Evolutionary conservation across 2,888 invertebrate species (phyloP).

Genomic region (Allophyes oxyacanthae): DNA sequence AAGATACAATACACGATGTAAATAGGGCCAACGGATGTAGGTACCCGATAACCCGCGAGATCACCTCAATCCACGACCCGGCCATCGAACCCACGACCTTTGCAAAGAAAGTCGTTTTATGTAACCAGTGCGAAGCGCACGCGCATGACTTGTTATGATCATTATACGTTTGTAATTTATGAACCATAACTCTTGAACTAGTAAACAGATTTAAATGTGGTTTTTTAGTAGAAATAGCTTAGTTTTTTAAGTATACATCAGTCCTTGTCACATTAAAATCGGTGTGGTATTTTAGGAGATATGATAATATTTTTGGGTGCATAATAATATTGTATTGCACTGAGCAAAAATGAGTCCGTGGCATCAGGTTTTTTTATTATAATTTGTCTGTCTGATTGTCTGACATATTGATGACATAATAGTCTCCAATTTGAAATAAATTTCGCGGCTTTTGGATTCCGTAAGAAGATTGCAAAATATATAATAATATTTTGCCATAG

Average conservation of each 20-base stretch:
- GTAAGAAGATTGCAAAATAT: neutral
- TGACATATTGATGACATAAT: slow-evolving; percentile 22
- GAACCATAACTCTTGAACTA: slow-evolving; percentile 9
- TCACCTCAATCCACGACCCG: slow-evolving; percentile 49
- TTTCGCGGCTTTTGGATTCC: slow-evolving; percentile 14
- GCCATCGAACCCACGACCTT: slow-evolving; percentile 56
- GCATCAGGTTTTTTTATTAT: slow-evolving; percentile 11
- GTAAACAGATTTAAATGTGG: slow-evolving; percentile 9
- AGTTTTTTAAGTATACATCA: neutral
- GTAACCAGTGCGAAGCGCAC: slow-evolving; percentile 37
- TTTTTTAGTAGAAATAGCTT: neutral
- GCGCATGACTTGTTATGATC: slow-evolving; percentile 19
- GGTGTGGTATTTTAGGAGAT: slow-evolving; percentile 5
- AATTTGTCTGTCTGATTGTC: slow-evolving; percentile 28
- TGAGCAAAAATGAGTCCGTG: slow-evolving; percentile 5
- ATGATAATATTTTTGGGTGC: slow-evolving; percentile 6
- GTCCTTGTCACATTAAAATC: neutral
- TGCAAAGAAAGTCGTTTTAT: slow-evolving; percentile 51
- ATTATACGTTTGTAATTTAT: slow-evolving; percentile 14
- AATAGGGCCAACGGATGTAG: slow-evolving; percentile 32
- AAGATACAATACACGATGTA: slow-evolving; percentile 35
- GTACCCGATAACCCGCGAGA: slow-evolving; percentile 41
- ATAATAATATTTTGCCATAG: no score
- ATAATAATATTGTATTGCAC: slow-evolving; percentile 20
- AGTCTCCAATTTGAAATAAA: slow-evolving; percentile 7